Evolutionary conservation across 2,113 vertebrate genomes (phyloP).

Genomic region (Serilophus lunatus): DNA sequence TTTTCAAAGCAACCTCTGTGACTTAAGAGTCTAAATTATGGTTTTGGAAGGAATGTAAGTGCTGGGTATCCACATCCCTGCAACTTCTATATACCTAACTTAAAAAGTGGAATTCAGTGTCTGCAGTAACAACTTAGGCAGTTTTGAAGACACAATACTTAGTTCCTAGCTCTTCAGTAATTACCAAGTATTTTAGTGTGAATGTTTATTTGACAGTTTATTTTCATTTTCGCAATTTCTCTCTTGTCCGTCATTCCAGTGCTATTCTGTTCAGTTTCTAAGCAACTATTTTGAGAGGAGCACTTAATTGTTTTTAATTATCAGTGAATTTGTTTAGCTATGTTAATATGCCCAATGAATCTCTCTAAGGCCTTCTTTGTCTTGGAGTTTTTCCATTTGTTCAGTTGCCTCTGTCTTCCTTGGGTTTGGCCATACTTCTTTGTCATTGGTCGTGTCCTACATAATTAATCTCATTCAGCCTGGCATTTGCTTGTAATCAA

Average conservation of each 20-base stretch:
- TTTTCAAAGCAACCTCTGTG: neutral
- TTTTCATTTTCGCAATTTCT: constrained; percentile 19
- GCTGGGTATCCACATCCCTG: neutral
- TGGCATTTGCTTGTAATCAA: constrained; percentile 41
- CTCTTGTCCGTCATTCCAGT: constrained; percentile 32
- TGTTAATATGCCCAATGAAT: constrained; percentile 45
- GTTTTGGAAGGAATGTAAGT: neutral
- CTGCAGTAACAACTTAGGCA: neutral
- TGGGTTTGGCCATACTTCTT: constrained; percentile 45
- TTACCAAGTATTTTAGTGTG: neutral
- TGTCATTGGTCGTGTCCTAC: constrained; percentile 36
- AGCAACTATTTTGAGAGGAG: constrained; percentile 26
- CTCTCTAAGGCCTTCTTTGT: constrained; percentile 56
- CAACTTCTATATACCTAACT: neutral
- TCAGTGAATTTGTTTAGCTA: constrained; percentile 26
- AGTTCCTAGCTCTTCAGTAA: constrained; percentile 9
- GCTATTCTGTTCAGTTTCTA: constrained; percentile 7
- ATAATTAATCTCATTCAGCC: constrained; percentile 54
- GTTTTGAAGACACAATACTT: neutral
- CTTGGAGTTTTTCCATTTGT: constrained; percentile 60
- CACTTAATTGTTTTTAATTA: constrained; percentile 32
- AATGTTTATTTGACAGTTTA: constrained; percentile 29
- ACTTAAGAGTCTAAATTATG: neutral
- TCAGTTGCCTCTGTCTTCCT: constrained; percentile 17
- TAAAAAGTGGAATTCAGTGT: constrained; percentile 9